Evolutionary conservation across 2,113 vertebrate genomes (phyloP), one percentile per base, ranked within the genome.

Genomic region (Colaptes auratus): DNA sequence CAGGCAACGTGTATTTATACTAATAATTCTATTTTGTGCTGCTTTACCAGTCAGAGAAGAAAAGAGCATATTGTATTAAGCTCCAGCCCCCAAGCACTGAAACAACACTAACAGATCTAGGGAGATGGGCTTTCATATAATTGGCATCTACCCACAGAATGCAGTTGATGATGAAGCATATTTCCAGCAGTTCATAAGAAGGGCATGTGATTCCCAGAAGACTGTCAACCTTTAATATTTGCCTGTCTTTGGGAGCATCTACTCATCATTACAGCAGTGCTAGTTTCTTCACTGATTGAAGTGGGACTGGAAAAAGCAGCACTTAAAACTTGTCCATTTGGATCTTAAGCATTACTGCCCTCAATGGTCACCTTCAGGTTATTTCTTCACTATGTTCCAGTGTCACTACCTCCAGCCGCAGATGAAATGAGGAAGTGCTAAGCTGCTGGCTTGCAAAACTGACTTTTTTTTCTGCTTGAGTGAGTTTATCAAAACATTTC

Each of bases 11-110:
- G 93, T 93, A 90, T 90, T 95, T 95, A 95, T 96, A 96, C 95
- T 96, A 97, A 88, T 96, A 97, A 97, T 96, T 97, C 95, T 97
- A 94, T 96, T 96, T 93, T 90, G 96, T 89, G 93, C 82, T 96
- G 92, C 93, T 85, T 88, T 96, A 85, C 89, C 35, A 96, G 89
- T 70, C 71, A 93, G 95, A 96, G 70, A 90, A 95, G 83, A 96
- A 96, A 97, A 96, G 89, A 97, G 95, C 95, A 96, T 95, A 96
- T 93, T 96, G 95, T 96, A 96, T 96, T 94, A 97, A 96, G 95
- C 87, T 94, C 48, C 80, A 86, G 64, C 93, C 78, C 91, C 95
- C 92, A 86, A 96, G 95, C 95, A 92, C 88, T 80, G 88, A 77
- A 93, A 92, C 56, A 93, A 56, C 89, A 88, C 81, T 69, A 85